phyloP scores from a whole-genome alignment of 2,888 invertebrate species.

The Eulithis testata region DNA sequence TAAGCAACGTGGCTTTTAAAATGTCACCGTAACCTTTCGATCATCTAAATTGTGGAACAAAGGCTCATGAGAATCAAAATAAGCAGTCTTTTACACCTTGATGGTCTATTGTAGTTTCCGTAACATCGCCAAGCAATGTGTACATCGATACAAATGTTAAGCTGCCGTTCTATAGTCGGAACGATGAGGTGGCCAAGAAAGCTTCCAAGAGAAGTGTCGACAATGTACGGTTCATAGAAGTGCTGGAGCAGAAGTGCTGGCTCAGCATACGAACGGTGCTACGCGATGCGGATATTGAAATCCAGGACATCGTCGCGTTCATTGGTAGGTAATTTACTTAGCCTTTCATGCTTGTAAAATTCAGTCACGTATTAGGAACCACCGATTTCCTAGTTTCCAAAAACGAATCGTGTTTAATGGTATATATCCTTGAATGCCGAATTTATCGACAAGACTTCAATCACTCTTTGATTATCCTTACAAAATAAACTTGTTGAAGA shows the following conservation, averaged over 20 bases:
- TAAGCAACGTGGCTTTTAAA: slow-evolving; percentile 20
- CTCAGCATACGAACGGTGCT: slow-evolving; percentile 72
- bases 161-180: slow-evolving; percentile 74
- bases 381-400: slow-evolving; percentile 25
- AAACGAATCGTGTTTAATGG: slow-evolving; percentile 19
- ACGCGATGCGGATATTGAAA: slow-evolving; percentile 75
- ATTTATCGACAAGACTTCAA: slow-evolving; percentile 15
- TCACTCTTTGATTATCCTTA: slow-evolving; percentile 10
- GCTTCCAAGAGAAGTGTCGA: slow-evolving; percentile 41
- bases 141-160: slow-evolving; percentile 78
- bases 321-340: slow-evolving; percentile 72
- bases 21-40: slow-evolving; percentile 32
- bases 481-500: slow-evolving; percentile 17
- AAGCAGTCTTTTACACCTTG: slow-evolving; percentile 50
- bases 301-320: slow-evolving; percentile 81
- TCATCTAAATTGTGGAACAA: slow-evolving; percentile 26
- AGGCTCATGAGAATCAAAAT: slow-evolving; percentile 22
- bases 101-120: slow-evolving; percentile 74
- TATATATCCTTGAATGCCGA: slow-evolving; percentile 20
- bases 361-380: slow-evolving; percentile 29
- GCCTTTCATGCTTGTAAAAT: slow-evolving; percentile 19
- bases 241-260: slow-evolving; percentile 69
- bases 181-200: slow-evolving; percentile 66
- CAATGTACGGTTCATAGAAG: slow-evolving; percentile 64
- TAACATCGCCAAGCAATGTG: slow-evolving; percentile 84